These are phyloP conservation scores for Diacarnus erythraeanus DNA, from an alignment of 37 sponge, comb jelly and placozoan species.

Conservation along the genomic window DNA sequence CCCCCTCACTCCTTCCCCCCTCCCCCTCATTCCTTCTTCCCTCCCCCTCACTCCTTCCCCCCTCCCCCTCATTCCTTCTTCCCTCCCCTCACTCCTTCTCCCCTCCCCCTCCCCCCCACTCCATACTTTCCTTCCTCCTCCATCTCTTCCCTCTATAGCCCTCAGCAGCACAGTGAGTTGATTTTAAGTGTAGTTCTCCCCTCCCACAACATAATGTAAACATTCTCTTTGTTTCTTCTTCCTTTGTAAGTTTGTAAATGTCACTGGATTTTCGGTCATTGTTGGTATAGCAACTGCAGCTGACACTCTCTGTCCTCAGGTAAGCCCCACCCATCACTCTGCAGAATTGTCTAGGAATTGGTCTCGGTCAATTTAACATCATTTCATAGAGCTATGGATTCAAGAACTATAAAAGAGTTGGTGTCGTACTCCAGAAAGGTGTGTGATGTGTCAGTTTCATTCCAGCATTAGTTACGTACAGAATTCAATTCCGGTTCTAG, in stretches of 20 bases:
- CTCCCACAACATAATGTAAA: no score
- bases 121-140: no score
- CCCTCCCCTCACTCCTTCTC: neutral
- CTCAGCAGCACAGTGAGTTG: no score
- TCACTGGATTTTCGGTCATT: slow-evolving; percentile 43
- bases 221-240: no score
- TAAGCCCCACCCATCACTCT: neutral
- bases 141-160: no score
- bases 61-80: neutral
- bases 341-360: no score
- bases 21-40: no score
- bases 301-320: slow-evolving; percentile 65
- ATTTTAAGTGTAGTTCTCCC: no score
- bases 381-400: slow-evolving; percentile 52
- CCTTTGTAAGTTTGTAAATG: slow-evolving; percentile 1
- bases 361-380: neutral
- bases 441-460: neutral
- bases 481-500: slow-evolving; percentile 9
- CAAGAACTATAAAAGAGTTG: slow-evolving; percentile 70
- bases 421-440: slow-evolving; percentile 61
- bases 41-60: neutral
- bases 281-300: slow-evolving; percentile 57
- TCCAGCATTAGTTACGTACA: neutral
- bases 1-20: no score
- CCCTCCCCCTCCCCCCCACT: neutral